Conservation (phyloP, 2,797 vertebrate genomes). For the Brachyalestes nurse region DNA sequence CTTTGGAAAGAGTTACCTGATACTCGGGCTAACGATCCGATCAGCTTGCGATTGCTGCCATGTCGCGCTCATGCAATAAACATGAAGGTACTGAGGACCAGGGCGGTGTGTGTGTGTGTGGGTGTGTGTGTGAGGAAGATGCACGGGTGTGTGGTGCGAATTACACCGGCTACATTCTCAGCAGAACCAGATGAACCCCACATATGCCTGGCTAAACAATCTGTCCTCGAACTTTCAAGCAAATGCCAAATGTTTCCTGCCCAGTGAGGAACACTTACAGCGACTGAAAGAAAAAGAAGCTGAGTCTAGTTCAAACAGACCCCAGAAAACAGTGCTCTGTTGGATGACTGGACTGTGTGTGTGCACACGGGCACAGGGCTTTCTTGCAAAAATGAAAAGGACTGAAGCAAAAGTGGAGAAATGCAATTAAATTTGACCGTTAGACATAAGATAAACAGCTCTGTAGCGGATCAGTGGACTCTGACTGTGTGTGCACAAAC, state of each 20-base stretch:
- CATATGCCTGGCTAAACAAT: not conserved
- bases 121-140: not conserved
- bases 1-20: constrained; percentile 66
- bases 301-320: not conserved
- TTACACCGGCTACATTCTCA: not conserved
- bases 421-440: not conserved
- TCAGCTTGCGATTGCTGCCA: constrained; percentile 51
- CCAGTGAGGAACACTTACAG: not conserved
- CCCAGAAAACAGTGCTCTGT: too few relatives aligned
- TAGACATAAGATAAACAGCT: not conserved
- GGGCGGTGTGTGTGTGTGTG: constrained; percentile 23
- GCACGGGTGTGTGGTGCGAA: not conserved
- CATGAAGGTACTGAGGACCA: constrained; percentile 47
- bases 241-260: not conserved
- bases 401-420: not conserved
- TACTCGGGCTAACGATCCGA: constrained; percentile 61
- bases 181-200: not conserved
- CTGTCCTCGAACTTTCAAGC: constrained; percentile 3
- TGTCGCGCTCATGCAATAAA: constrained; percentile 65
- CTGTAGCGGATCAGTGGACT: not conserved
- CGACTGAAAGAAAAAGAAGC: not conserved
- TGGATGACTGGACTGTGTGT: too few relatives aligned
- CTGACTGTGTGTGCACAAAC: constrained; percentile 18
- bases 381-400: too few relatives aligned
- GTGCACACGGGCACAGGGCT: too few relatives aligned